Evolutionary conservation across 2,797 vertebrate species (phyloP).

Genomic region (Phaenicophaeus curvirostris): DNA sequence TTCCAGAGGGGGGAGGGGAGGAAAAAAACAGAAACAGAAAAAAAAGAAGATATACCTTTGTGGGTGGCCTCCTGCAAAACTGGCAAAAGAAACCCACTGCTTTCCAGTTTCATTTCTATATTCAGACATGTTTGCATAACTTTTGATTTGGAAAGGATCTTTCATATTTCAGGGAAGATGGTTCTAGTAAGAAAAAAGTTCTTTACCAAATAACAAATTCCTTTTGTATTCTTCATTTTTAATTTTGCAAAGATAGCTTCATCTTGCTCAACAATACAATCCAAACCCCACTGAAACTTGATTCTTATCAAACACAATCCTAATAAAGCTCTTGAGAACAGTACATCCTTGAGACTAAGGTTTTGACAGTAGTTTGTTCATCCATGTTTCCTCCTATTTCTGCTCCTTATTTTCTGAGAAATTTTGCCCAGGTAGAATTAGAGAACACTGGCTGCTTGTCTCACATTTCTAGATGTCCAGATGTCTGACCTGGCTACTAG

Average conservation of each 20-base stretch:
- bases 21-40: background rate
- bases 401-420: background rate
- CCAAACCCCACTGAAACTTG: background rate
- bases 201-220: slow-evolving; percentile 13
- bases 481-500: background rate
- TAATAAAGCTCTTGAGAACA: background rate
- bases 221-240: slow-evolving; percentile 28
- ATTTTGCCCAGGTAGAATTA: background rate
- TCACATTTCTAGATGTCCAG: background rate
- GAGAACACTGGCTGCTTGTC: background rate
- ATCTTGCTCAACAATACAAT: background rate
- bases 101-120: slow-evolving; percentile 62
- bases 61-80: slow-evolving; percentile 63
- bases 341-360: background rate
- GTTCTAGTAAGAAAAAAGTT: background rate
- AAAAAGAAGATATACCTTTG: slow-evolving; percentile 40
- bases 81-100: slow-evolving; percentile 52
- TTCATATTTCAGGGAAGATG: slow-evolving; percentile 56
- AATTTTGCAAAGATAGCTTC: background rate
- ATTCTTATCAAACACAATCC: slow-evolving; percentile 2
- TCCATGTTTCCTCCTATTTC: background rate
- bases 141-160: slow-evolving; percentile 61
- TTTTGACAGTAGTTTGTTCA: background rate
- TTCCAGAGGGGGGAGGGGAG: background rate
- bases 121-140: slow-evolving; percentile 66